Conservation (phyloP, 2,797 vertebrate genomes). For the Clarias laeviceps region DNA sequence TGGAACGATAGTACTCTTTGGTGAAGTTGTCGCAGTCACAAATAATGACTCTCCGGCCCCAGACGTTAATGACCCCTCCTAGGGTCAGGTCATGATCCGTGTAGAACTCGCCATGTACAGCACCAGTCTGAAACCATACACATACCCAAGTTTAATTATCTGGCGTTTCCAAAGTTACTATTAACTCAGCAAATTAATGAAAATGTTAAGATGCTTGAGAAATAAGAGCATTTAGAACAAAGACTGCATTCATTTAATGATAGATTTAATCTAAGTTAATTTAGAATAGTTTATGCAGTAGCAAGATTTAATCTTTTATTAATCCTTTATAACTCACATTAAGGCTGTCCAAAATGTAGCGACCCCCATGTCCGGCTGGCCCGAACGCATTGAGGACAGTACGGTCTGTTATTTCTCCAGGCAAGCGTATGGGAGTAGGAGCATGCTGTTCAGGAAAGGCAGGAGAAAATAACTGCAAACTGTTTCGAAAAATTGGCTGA, state of each 20-base stretch:
- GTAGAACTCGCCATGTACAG: conserved; percentile 81
- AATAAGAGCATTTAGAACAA: neutral
- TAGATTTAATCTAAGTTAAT: neutral
- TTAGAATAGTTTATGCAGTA: neutral
- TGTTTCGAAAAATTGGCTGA: conserved; percentile 44
- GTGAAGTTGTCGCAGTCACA: conserved; percentile 92
- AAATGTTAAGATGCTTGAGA: neutral
- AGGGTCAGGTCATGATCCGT: conserved; percentile 85
- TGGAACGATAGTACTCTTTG: conserved; percentile 84
- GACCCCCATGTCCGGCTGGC: conserved; percentile 66
- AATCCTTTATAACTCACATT: conserved; percentile 72
- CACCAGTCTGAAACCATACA: conserved; percentile 76
- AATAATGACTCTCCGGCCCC: conserved; percentile 85
- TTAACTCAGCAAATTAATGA: neutral
- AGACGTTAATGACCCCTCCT: conserved; percentile 84
- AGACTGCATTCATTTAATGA: neutral
- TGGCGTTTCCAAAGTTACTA: neutral
- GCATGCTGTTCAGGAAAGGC: conserved; percentile 66
- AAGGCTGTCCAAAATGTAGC: conserved; percentile 81
- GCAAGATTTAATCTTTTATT: neutral
- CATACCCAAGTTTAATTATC: neutral
- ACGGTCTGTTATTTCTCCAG: conserved; percentile 77
- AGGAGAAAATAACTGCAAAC: conserved; percentile 41
- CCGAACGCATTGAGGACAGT: conserved; percentile 84
- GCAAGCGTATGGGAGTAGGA: conserved; percentile 71